Conservation (phyloP, 1,140 invertebrate species). For the Trigoniulus corallinus region DNA sequence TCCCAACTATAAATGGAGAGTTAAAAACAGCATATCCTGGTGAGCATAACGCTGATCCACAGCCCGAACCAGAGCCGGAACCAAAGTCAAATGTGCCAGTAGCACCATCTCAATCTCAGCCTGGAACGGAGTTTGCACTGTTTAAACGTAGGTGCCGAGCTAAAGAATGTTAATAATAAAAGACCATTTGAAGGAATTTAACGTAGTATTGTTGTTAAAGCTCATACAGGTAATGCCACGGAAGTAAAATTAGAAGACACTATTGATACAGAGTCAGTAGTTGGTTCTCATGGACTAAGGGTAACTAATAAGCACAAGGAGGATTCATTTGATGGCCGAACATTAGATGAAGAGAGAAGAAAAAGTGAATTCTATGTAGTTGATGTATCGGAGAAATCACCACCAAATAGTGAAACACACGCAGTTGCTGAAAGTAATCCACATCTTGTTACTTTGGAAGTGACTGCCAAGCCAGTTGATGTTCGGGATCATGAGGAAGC, state of each 20-base stretch:
- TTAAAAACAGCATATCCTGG: slow-evolving; percentile 1
- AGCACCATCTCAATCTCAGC: neutral
- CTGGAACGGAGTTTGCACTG: neutral
- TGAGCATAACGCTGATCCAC: neutral
- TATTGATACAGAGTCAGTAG: neutral
- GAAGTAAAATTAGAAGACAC: neutral
- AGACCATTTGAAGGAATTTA: too few relatives aligned
- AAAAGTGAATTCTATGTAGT: neutral
- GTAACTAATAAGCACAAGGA: neutral
- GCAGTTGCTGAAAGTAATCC: neutral
- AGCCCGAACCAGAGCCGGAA: slow-evolving; percentile 6
- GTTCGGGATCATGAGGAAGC: neutral
- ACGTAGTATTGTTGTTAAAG: neutral
- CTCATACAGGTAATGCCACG: neutral
- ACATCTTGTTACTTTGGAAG: neutral
- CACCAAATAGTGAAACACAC: neutral
- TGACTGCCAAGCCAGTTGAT: neutral
- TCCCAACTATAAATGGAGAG: slow-evolving; percentile 10
- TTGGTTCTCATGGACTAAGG: neutral
- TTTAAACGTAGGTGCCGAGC: neutral
- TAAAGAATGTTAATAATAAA: too few relatives aligned
- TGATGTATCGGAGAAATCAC: neutral
- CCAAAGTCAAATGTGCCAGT: neutral
- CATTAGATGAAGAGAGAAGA: neutral
- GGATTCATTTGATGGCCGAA: too few relatives aligned